Evolutionary conservation across 2,113 vertebrate genomes (phyloP).

Genomic region (human (Homo sapiens)): GRCh38 chr6:75330001-75330500

Average conservation of each 20-base stretch:
- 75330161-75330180: neutral
- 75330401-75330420: neutral
- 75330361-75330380: neutral
- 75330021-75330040: neutral
- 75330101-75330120: constrained; percentile 11
- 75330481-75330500: neutral
- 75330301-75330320: neutral
- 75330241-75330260: neutral
- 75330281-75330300: neutral
- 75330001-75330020: neutral
- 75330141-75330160: constrained; percentile 2
- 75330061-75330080: neutral
- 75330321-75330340: neutral
- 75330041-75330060: neutral
- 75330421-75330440: neutral
- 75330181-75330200: neutral
- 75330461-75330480: neutral
- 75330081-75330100: neutral
- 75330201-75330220: neutral
- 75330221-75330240: neutral
- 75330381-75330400: neutral
- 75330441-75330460: neutral
- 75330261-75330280: neutral
- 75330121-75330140: neutral
- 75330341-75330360: neutral